These are phyloP conservation scores for Maniola jurtina DNA, from an alignment of 1,140 invertebrate species.

Conservation along the genomic window DNA sequence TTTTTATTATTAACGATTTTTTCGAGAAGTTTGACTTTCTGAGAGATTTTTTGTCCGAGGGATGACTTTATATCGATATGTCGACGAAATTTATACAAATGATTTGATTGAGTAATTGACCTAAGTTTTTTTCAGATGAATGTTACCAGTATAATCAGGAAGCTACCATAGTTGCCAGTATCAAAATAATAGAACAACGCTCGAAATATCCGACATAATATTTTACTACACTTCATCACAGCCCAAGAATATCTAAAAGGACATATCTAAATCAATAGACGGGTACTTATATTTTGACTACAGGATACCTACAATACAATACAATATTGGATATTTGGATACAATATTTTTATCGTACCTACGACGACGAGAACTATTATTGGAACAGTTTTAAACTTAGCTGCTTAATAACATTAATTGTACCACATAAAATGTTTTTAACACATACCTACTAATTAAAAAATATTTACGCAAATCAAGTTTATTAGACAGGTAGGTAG, in stretches of 20 bases:
- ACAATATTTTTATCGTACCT: not conserved
- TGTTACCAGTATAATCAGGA: constrained; percentile 23
- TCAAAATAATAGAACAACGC: constrained; percentile 19
- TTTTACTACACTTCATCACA: constrained; percentile 58
- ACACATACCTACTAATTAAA: too few species aligned
- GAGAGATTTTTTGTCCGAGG: too few species aligned
- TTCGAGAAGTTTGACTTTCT: constrained; percentile 13
- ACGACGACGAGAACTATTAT: constrained; percentile 1
- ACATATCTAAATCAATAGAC: constrained; percentile 43
- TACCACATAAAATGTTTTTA: too few species aligned
- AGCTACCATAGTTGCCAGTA: constrained; percentile 39
- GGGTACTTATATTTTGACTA: constrained; percentile 11
- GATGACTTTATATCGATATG: constrained; percentile 29
- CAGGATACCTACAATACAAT: constrained; percentile 7
- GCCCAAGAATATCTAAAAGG: constrained; percentile 62
- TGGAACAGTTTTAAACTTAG: not conserved
- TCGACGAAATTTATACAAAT: constrained; percentile 31
- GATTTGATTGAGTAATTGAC: constrained; percentile 43
- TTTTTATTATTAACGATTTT: constrained; percentile 7
- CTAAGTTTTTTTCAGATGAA: constrained; percentile 43
- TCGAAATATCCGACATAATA: constrained; percentile 31
- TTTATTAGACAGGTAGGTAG: too few species aligned
- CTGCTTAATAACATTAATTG: not conserved
- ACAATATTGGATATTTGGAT: not conserved
- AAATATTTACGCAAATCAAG: too few species aligned